Percentiles rank a stretch among this genome's conserved stretches.
Evolutionary conservation across 2,113 vertebrate genomes (phyloP).

Genomic region (Pandion haliaetus): DNA sequence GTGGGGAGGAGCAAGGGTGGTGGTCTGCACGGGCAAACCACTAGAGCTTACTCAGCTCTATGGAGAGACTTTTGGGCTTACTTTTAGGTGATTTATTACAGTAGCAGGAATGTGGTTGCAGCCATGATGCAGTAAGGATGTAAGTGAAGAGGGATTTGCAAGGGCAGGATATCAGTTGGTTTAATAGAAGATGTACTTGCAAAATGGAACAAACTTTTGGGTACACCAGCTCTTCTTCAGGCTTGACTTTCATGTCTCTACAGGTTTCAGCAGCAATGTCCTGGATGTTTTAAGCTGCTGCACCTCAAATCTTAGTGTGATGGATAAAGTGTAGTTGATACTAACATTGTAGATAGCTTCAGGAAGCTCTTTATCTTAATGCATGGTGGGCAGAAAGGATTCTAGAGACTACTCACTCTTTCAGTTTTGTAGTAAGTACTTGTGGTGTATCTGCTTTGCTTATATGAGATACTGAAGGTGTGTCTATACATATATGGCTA

Average conservation of each 20-base stretch:
- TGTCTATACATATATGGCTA: not conserved
- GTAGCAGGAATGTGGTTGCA: not conserved
- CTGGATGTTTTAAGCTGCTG: not conserved
- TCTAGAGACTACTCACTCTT: not conserved
- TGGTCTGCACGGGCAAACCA: not conserved
- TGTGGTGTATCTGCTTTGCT: not conserved
- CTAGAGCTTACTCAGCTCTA: not conserved
- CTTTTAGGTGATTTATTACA: not conserved
- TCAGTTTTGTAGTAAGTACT: not conserved
- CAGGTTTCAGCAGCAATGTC: not conserved
- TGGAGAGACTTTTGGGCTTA: not conserved
- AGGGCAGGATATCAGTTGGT: not conserved
- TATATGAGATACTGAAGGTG: not conserved
- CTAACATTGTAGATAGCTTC: not conserved
- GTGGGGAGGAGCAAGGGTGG: not conserved
- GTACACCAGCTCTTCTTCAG: not conserved
- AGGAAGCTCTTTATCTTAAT: not conserved
- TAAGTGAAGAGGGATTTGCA: not conserved
- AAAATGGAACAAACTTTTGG: not conserved
- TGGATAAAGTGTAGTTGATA: not conserved
- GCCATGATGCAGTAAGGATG: not conserved
- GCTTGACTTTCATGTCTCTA: not conserved
- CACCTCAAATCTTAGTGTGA: not conserved
- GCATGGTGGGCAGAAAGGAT: not conserved
- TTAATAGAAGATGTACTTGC: not conserved